Evolutionary conservation across 1,140 invertebrate species (phyloP), one percentile per base, ranked within the genome.

Genomic region (Varroa destructor): DNA sequence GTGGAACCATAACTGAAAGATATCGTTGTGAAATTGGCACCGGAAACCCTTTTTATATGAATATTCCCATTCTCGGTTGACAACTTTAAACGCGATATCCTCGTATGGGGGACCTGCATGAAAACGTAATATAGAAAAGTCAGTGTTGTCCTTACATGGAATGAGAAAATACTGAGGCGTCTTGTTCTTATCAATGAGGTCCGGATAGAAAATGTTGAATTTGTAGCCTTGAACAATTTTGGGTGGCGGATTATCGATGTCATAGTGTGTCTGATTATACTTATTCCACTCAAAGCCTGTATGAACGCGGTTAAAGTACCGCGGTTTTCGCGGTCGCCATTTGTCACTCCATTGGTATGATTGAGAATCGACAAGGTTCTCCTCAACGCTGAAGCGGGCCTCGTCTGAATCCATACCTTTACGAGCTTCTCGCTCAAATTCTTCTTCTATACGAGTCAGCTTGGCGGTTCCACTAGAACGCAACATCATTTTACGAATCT

Each of bases 171-270:
- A 99, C 78, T 93, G 87, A 0, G 96, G 97, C 10, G 96, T 96
- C 71, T 88, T 85, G 67, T 85, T 86, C 78, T 96, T 96, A 79
- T 99, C 92, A 76, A 99, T 97, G 56, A 99, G 84, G 84, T 99
- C 97, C 0, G 96, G 96, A 84, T 97, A 99, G 82, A 99, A 99
- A 74, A 99, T 99, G 82, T 99, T 99, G 81, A 99, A 99, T 80
- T 99, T 99, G 82, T 99, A 99, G 43, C 97, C 97, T 81, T 99
- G 96, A 0, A 99, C 97, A 78, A 99, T 97, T 83, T 99, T 99
- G 0, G 97, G 97, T 25, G 97, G 97, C 55, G 97, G 96, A 84
- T 99, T 99, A 80, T 99, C 97, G 87, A 98, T 95, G 79, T 99
- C 96, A 80, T 99, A 99, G 83, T 99, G 96, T 25, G 95, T 99